Evolutionary conservation across 1,140 invertebrate genomes (phyloP).

Genomic region (Lepidurus couesii): DNA sequence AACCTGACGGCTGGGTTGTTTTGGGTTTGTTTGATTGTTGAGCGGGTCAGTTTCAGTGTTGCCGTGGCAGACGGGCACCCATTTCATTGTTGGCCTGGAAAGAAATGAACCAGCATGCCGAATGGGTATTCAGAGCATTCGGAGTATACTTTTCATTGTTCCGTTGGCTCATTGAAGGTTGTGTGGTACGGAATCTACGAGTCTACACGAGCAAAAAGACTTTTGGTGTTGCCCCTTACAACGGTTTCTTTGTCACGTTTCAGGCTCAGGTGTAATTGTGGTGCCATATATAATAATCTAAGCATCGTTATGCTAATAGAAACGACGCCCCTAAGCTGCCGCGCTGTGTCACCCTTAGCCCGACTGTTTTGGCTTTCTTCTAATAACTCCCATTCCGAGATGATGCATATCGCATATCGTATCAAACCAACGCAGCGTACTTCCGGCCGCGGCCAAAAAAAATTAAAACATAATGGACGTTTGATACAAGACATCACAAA

Average conservation of each 20-base stretch:
- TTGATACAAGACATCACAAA: neutral
- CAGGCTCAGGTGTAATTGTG: neutral
- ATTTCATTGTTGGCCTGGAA: neutral
- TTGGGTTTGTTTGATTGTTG: neutral
- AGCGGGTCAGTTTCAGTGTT: neutral
- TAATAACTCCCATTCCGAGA: neutral
- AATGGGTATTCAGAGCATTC: neutral
- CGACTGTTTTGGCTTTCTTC: neutral
- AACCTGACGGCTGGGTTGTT: no score
- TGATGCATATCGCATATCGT: slow-evolving; percentile 22
- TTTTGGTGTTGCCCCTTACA: neutral
- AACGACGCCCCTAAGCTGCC: neutral
- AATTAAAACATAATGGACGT: slow-evolving; percentile 15
- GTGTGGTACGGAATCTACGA: neutral
- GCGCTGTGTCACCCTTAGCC: neutral
- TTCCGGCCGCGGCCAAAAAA: slow-evolving; percentile 12
- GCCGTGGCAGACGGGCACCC: neutral
- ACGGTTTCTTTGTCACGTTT: neutral
- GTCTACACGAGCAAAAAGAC: no score
- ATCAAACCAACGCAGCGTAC: neutral
- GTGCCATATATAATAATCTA: neutral
- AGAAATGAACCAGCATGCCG: neutral
- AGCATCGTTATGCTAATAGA: neutral
- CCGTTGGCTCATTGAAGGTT: neutral
- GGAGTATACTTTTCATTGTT: neutral